phyloP scores from a whole-genome alignment of 2,113 vertebrate species.

The Callorhinus ursinus region DNA sequence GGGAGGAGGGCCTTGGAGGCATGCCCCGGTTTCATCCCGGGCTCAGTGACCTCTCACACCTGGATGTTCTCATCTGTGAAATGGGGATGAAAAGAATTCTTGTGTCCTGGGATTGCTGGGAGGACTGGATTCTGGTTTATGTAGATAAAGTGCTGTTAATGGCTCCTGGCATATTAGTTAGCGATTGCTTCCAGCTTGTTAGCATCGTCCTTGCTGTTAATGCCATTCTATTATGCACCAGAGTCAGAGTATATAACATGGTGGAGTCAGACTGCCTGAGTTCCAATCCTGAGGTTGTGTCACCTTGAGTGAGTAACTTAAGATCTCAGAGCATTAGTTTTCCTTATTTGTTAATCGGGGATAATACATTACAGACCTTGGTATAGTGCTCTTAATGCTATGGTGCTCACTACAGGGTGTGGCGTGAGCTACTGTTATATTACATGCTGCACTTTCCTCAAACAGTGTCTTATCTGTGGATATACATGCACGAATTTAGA shows the following conservation, averaged over 20 bases:
- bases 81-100: background rate
- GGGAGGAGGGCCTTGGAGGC: background rate
- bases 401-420: background rate
- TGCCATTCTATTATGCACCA: background rate
- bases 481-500: background rate
- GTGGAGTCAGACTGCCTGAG: background rate
- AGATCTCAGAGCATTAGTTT: background rate
- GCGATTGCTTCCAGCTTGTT: background rate
- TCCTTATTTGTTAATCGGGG: background rate
- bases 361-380: too few relatives aligned
- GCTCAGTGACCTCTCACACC: background rate
- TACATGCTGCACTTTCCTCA: background rate
- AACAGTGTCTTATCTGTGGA: background rate
- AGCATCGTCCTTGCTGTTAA: background rate
- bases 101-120: background rate
- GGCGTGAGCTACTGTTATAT: background rate
- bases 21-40: background rate
- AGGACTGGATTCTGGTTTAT: background rate
- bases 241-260: background rate
- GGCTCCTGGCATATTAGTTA: background rate
- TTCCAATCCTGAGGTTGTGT: background rate
- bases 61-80: background rate
- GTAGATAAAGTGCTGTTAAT: background rate
- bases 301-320: background rate
- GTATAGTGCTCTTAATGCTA: background rate